phyloP scores from a whole-genome alignment of 2,797 vertebrate species.

The Rhyacichthys aspro region DNA sequence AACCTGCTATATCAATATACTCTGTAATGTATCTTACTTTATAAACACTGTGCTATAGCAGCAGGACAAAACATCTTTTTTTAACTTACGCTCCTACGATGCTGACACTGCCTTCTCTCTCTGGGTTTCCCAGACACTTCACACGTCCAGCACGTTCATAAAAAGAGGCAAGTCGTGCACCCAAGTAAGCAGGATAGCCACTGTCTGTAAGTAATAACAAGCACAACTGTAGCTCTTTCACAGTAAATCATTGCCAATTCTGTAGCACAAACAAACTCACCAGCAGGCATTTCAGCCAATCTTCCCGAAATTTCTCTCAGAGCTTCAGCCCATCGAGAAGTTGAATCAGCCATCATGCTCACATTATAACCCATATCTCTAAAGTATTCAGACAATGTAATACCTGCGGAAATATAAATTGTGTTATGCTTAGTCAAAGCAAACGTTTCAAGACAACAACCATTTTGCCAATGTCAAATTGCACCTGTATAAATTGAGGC shows the following conservation, averaged over 20 bases:
- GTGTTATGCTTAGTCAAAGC: background rate
- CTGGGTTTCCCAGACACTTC: constrained; percentile 96
- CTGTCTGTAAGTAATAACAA: constrained; percentile 57
- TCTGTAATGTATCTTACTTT: background rate
- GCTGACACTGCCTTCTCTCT: constrained; percentile 97
- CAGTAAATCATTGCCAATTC: background rate
- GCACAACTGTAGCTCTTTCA: constrained; percentile 9
- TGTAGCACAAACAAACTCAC: constrained; percentile 71
- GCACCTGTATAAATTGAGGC: constrained; percentile 98
- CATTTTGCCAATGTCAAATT: too few species aligned
- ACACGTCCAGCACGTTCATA: constrained; percentile 96
- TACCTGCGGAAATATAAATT: constrained; percentile 78
- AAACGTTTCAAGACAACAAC: background rate
- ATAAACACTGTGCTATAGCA: background rate
- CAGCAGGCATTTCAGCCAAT: constrained; percentile 98
- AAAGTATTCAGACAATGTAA: constrained; percentile 98
- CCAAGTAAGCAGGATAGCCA: constrained; percentile 86
- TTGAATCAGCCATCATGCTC: constrained; percentile 99
- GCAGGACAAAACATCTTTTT: background rate
- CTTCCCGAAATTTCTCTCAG: constrained; percentile 97
- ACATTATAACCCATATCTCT: constrained; percentile 98
- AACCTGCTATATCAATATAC: too few species aligned
- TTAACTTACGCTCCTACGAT: constrained; percentile 96
- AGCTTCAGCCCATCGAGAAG: constrained; percentile 97
- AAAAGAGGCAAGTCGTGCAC: constrained; percentile 96